Evolutionary conservation across 2,797 vertebrate species (phyloP), one percentile per base, ranked within the genome.

Genomic region (Aphelocoma californica): DNA sequence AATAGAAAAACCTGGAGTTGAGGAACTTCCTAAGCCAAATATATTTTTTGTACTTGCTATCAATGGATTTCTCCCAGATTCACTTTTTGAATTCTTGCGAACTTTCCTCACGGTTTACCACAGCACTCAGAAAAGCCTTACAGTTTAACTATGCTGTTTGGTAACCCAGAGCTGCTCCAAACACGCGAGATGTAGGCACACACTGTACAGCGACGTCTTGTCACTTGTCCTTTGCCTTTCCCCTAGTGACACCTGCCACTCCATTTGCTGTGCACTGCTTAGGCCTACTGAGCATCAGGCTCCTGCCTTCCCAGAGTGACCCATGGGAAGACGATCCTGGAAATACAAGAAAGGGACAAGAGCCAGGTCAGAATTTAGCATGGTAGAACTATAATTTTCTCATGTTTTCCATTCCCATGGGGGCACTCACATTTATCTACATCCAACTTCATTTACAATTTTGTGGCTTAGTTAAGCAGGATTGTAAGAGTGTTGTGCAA

Each of bases 111-210:
- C 2, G 34, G 42, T 16, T 69, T 28, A 42, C 31, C 66, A 40
- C 15, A 53, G 51, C 45, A 40, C 40, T 81, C 57, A 60, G 44
- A 78, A 73, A 15, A 58, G 31, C 11, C 28, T 47, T 36, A 19
- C 1, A 83, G n/a, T 40, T 81, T 64, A 56, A 24, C 58, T 32
- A 24, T 0, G 0, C 31, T 20, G 14, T 6, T 1, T 8, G 48
- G 47, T 7, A 70, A 40, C 10, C 38, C 45, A 71, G 32, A 88
- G 65, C 20, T 20, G n/a, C 54, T 64, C n/a, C 0, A 6, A 81
- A 78, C 14, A n/a, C 1, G 6, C 1, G 4, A 56, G 38, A 48
- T 9, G 9, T 1, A 67, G 50, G 42, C 42, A 83, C 9, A 71
- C 48, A 18, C 20, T 66, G 51, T 5, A 70, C 32, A 80, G 48